Conservation (phyloP, 2,888 invertebrate species). For the Urechis unicinctus region DNA sequence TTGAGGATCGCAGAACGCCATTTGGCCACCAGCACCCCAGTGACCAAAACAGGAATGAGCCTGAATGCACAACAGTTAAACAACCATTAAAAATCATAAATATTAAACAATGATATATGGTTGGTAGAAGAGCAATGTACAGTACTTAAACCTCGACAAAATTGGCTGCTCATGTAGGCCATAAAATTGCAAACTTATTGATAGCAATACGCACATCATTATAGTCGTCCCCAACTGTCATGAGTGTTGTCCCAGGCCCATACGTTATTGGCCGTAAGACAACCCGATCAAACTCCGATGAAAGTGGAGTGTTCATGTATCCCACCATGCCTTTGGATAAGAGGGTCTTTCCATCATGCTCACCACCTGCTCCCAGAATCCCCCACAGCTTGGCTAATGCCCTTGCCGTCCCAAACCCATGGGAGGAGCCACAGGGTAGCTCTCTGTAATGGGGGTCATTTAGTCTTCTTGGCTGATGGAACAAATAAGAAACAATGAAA, state of each 20-base stretch:
- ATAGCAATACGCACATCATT: not conserved
- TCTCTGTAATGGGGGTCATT: constrained; percentile 34
- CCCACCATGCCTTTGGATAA: constrained; percentile 1
- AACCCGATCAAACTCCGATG: constrained; percentile 6
- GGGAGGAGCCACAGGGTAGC: constrained; percentile 28
- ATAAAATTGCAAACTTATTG: too few relatives aligned
- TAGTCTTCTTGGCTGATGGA: constrained; percentile 22
- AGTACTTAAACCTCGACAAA: too few relatives aligned
- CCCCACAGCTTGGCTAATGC: constrained; percentile 17
- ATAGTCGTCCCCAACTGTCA: not conserved
- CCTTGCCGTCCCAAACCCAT: constrained; percentile 21
- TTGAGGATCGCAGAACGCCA: constrained; percentile 42
- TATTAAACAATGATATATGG: too few relatives aligned
- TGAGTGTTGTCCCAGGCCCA: constrained; percentile 10
- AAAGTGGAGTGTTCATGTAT: constrained; percentile 4
- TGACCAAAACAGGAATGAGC: constrained; percentile 7
- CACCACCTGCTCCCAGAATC: constrained; percentile 11
- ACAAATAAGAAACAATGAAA: too few relatives aligned
- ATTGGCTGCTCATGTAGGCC: too few relatives aligned
- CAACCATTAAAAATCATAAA: too few relatives aligned
- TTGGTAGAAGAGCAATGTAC: too few relatives aligned
- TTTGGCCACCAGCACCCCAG: constrained; percentile 50
- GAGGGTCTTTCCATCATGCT: not conserved
- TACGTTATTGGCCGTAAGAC: constrained; percentile 8
- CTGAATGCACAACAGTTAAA: too few relatives aligned